Conservation (phyloP, 2,797 vertebrate species). For the Momotus momota region DNA sequence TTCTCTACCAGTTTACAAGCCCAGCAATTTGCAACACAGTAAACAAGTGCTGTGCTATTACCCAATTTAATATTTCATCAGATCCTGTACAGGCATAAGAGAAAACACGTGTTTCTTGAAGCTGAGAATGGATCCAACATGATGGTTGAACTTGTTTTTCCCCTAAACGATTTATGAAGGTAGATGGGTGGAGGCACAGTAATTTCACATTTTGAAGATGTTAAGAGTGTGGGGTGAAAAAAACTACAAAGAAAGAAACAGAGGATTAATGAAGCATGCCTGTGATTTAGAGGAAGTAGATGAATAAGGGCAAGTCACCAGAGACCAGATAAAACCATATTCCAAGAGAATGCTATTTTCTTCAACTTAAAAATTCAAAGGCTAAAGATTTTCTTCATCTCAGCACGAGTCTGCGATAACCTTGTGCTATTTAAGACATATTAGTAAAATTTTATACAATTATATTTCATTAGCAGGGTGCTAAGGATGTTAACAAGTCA, state of each 20-base stretch:
- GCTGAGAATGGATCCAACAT: not conserved
- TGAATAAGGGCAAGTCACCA: constrained; percentile 40
- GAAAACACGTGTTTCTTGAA: constrained; percentile 20
- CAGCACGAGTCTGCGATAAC: not conserved
- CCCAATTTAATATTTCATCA: constrained; percentile 59
- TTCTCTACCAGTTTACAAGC: not conserved
- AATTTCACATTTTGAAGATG: not conserved
- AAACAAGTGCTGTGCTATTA: constrained; percentile 54
- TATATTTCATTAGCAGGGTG: constrained; percentile 11
- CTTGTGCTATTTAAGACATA: not conserved
- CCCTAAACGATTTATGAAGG: not conserved
- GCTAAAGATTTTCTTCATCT: not conserved
- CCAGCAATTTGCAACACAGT: not conserved
- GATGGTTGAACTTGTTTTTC: not conserved
- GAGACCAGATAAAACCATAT: constrained; percentile 4
- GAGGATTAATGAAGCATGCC: constrained; percentile 2
- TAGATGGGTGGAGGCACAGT: not conserved
- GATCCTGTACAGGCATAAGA: not conserved
- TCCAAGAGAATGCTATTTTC: not conserved
- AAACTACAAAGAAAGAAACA: constrained; percentile 9
- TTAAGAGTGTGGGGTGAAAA: not conserved
- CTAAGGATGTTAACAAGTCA: not conserved
- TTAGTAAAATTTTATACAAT: not conserved
- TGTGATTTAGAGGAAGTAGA: constrained; percentile 22
- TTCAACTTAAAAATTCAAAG: constrained; percentile 35